A percentile compares a stretch with the other conserved stretches of the same genome.
Evolutionary conservation across 2,888 invertebrate genomes (phyloP).

Genomic region (Allacma fusca): DNA sequence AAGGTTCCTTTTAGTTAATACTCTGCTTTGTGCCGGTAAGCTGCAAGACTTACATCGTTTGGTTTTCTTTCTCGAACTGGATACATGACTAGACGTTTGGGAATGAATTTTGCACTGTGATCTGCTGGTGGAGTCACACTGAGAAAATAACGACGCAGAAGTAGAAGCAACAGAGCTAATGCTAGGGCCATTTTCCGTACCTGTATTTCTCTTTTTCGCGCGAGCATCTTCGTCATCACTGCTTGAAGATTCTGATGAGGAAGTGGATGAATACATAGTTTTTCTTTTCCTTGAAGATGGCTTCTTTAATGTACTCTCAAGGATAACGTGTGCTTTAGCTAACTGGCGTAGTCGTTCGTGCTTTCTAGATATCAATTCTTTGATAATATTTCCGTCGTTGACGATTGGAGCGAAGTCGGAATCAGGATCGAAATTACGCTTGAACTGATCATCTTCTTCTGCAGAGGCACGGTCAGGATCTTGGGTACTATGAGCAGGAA

Average conservation of each 20-base stretch:
- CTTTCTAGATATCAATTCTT: slow-evolving; percentile 54
- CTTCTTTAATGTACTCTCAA: slow-evolving; percentile 39
- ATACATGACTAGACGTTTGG: slow-evolving; percentile 5
- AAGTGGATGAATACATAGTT: slow-evolving; percentile 7
- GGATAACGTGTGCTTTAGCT: slow-evolving; percentile 37
- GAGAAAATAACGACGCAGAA: background rate
- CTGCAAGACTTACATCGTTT: background rate
- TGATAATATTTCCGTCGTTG: slow-evolving; percentile 53
- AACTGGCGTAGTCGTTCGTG: slow-evolving; percentile 43
- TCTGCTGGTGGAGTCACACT: background rate
- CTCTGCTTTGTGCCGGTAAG: background rate
- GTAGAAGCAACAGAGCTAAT: background rate
- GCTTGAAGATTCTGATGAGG: slow-evolving; percentile 1
- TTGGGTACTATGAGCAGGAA: slow-evolving; percentile 23
- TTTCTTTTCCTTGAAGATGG: background rate
- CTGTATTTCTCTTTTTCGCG: background rate
- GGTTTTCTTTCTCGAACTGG: slow-evolving; percentile 1
- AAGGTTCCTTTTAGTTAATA: slow-evolving; percentile 20
- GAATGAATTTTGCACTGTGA: background rate
- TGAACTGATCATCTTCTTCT: slow-evolving; percentile 29
- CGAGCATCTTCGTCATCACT: background rate
- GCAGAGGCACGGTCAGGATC: background rate
- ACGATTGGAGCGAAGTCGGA: slow-evolving; percentile 28
- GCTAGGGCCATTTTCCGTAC: background rate
- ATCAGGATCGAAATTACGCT: slow-evolving; percentile 19